Evolutionary conservation across 2,888 invertebrate genomes (phyloP).

Genomic region (Dysmachus trigonus): DNA sequence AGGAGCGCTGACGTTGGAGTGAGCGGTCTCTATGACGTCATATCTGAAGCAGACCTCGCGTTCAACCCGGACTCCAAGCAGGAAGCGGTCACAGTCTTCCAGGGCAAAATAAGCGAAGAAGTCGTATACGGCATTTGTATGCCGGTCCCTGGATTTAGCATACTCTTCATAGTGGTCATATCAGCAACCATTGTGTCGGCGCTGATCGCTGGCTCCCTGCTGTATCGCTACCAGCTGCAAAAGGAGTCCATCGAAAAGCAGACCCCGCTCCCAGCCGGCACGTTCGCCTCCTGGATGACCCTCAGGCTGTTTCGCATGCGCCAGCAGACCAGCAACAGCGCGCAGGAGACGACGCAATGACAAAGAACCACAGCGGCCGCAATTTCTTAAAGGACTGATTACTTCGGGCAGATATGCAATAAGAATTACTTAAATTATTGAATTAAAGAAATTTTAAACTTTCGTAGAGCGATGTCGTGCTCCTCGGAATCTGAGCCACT

Average conservation of each 20-base stretch:
- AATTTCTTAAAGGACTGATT: conserved; percentile 47
- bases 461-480: conserved; percentile 32
- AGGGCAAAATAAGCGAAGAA: conserved; percentile 87
- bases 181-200: conserved; percentile 89
- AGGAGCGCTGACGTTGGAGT: conserved; percentile 90
- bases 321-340: conserved; percentile 54
- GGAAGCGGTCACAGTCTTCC: conserved; percentile 87
- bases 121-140: conserved; percentile 92
- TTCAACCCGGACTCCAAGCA: conserved; percentile 84
- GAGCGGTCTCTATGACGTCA: conserved; percentile 88
- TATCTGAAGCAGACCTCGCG: conserved; percentile 89
- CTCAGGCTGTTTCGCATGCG: conserved; percentile 71
- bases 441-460: conserved; percentile 35
- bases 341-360: conserved; percentile 59
- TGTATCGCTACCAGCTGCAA: conserved; percentile 81
- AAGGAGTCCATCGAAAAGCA: conserved; percentile 71
- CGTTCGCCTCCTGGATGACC: conserved; percentile 80
- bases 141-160: conserved; percentile 88
- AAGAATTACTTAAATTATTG: conserved; percentile 45
- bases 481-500: not conserved
- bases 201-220: conserved; percentile 82
- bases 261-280: conserved; percentile 70
- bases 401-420: conserved; percentile 55
- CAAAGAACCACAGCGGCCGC: conserved; percentile 11
- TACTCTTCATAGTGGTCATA: conserved; percentile 86